Base-by-base conservation (phyloP, 2,797 vertebrate genomes). In the Dallia pectoralis region DNA sequence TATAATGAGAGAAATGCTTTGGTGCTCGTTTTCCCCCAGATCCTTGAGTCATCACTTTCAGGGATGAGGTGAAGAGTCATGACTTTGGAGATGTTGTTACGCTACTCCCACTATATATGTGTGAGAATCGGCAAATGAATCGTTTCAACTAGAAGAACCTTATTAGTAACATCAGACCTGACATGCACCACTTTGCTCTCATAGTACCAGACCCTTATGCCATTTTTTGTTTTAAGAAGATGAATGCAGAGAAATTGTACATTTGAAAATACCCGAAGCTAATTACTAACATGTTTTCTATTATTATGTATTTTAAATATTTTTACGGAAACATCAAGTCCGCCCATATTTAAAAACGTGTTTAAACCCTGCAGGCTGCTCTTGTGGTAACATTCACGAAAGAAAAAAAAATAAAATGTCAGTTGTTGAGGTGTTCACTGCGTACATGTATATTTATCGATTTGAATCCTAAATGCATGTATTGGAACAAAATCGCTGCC, bases 81-180 rank as follows among this genome's bases (percentile, higher is more conserved):
- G 86, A 82, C 89, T 86, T 87, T 83, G 76, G 91, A 90, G 89
- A 89, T 83, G 78, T 73, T 81, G 85, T 85, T 81, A 89, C 82
- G 77, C 72, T 81, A 85, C n/a, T 86, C 81, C 81, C 84, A 84
- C 79, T 79, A 62, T 82, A 61, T 82, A 82, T 86, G 82, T 80
- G 14, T 61, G 79, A 63, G 86, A 72, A 78, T 44, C 70, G 85
- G 81, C 75, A 88, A 86, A 88, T 85, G 82, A 79, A 84, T 32
- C 78, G 81, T 74, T 74, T 81, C 74, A 70, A 73, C 72, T 66
- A 71, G 66, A 44, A 19, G 51, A 70, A 68, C 74, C 76, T 75
- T 62, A 70, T 72, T 56, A 59, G 51, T 19, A 30, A 56, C n/a
- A 56, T 25, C 9, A 56, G 11, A 53, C 40, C 12, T 14, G 0